These are phyloP conservation scores for Drosophila recens DNA, from an alignment of 2,888 invertebrate genomes.

Conservation along the genomic window DNA sequence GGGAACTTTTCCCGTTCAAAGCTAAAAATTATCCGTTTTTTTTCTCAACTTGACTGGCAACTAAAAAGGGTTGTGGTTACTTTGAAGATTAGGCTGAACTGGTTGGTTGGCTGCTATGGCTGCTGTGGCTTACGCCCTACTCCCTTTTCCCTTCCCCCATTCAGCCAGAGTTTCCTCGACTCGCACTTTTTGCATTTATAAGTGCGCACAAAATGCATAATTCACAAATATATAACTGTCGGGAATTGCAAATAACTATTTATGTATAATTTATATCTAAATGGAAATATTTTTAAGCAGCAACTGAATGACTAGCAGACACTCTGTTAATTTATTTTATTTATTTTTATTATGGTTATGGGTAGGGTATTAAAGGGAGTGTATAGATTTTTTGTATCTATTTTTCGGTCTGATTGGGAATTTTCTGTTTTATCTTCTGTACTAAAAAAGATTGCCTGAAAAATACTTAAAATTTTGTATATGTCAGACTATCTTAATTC, in stretches of 20 bases:
- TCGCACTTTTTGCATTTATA: slow-evolving; percentile 57
- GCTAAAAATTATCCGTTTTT: slow-evolving; percentile 68
- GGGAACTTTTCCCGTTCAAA: slow-evolving; percentile 70
- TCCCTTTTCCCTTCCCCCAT: not conserved
- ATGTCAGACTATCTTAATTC: too few relatives aligned
- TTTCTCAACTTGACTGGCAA: slow-evolving; percentile 25
- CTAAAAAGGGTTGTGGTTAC: slow-evolving; percentile 73
- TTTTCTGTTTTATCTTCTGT: too few relatives aligned
- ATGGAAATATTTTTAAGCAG: not conserved
- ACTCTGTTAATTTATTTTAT: slow-evolving; percentile 6
- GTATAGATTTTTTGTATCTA: too few relatives aligned
- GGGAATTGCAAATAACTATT: slow-evolving; percentile 49
- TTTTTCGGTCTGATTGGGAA: too few relatives aligned
- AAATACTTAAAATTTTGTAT: too few relatives aligned
- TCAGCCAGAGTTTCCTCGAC: not conserved
- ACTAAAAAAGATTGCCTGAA: too few relatives aligned
- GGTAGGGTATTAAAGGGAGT: not conserved
- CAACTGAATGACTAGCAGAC: slow-evolving; percentile 13
- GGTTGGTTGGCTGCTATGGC: slow-evolving; percentile 28
- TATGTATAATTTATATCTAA: slow-evolving; percentile 44
- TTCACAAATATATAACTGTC: slow-evolving; percentile 45
- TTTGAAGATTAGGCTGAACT: slow-evolving; percentile 61
- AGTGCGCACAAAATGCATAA: slow-evolving; percentile 70
- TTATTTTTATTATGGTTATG: not conserved
- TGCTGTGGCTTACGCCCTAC: slow-evolving; percentile 28